Percentiles rank a stretch among this genome's conserved stretches.
Conservation (phyloP, 2,113 vertebrate genomes). For the Oryzias curvinotus region DNA sequence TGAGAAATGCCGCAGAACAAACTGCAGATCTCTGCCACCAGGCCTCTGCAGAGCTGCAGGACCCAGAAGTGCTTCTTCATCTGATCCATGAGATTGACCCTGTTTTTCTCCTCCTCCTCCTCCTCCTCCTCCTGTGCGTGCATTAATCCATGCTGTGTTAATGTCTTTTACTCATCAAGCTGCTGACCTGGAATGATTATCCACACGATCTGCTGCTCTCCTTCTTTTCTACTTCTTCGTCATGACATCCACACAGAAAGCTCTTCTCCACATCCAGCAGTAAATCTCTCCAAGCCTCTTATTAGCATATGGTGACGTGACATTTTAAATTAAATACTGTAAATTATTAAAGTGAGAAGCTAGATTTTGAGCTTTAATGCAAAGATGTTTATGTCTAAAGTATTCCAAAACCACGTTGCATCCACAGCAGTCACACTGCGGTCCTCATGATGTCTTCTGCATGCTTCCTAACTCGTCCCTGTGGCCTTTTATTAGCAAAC, state of each 20-base stretch:
- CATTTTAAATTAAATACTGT: too few relatives aligned
- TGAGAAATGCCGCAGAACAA: not conserved
- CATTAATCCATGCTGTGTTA: constrained; percentile 33
- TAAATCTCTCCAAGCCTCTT: constrained; percentile 6
- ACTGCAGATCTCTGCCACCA: not conserved
- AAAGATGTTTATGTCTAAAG: too few relatives aligned
- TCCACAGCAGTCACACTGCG: too few relatives aligned
- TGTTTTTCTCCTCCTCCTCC: constrained; percentile 9
- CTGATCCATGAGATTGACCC: not conserved
- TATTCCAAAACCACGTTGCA: too few relatives aligned
- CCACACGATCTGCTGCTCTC: constrained; percentile 44
- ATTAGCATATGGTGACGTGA: not conserved
- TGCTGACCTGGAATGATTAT: constrained; percentile 61
- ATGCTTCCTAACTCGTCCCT: too few relatives aligned
- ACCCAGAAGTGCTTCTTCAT: not conserved
- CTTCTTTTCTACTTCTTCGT: not conserved
- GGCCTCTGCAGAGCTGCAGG: not conserved
- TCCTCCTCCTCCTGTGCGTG: constrained; percentile 14
- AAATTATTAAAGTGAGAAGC: too few relatives aligned
- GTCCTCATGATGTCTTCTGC: too few relatives aligned
- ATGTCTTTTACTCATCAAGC: constrained; percentile 49
- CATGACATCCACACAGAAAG: constrained; percentile 9
- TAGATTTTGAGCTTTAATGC: too few relatives aligned
- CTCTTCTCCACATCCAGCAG: constrained; percentile 2
- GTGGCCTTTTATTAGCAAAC: too few relatives aligned